Base-by-base conservation (phyloP, 2,888 invertebrate species). In the Gymnocheta viridis region DNA sequence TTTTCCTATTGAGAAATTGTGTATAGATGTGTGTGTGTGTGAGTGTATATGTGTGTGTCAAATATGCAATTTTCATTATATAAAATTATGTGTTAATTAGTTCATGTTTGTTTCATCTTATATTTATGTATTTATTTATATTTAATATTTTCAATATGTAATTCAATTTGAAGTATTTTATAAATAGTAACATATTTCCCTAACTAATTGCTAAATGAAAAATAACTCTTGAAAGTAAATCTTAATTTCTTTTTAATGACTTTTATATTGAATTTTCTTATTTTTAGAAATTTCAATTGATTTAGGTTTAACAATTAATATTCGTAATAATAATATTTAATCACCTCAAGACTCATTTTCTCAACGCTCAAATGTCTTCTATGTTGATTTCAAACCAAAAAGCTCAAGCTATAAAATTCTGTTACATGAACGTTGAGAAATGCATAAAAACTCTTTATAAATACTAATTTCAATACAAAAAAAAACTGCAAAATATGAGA, bases 131-230 rank as follows among this genome's bases (percentile, higher is more conserved):
- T 27, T 51, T 64, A 62, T 24, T 62, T 62, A 56, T 22, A 27
- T 7, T 10, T 51, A 58, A 47, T 84, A 58, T 56, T 74, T 41
- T 81, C n/a, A 76, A 72, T 84, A 74, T 77, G 58, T 79, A 29
- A 54, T 41, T 66, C 73, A 49, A 67, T 69, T 49, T 80, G 60
- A 64, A 54, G 38, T 82, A 54, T 49, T 78, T 74, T 80, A 73
- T 82, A 85, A 76, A 82, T 76, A 82, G 81, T 85, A 85, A 86
- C 86, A 86, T 77, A 86, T 86, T 86, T 86, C 80, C 83, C 85
- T 86, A 86, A 82, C 85, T 85, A 83, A 83, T 85, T 82, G 69
- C 81, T 82, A 86, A 86, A 83, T 47, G 35, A 72, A 70, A 77
- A 73, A 58, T 76, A 76, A 64, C 69, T 67, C 7, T 70, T 47